phyloP scores from a whole-genome alignment of 2,888 invertebrate genomes.

The Lasioglossum lativentre region DNA sequence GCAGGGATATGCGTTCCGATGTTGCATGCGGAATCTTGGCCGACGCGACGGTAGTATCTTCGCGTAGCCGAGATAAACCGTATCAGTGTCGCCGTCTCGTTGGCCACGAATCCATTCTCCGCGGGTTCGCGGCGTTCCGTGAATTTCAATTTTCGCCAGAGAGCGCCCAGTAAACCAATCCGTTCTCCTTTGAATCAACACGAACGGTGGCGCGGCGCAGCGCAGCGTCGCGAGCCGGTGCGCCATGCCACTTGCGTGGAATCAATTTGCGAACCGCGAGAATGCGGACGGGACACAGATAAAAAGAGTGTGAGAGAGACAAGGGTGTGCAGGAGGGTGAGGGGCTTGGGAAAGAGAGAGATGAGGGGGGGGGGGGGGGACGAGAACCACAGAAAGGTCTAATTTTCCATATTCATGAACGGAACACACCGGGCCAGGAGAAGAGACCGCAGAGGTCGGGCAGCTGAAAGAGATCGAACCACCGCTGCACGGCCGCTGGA shows the following conservation, averaged over 20 bases:
- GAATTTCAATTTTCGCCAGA: slow-evolving; percentile 65
- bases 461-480: slow-evolving; percentile 12
- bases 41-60: not conserved
- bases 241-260: slow-evolving; percentile 69
- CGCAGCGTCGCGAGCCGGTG: slow-evolving; percentile 18
- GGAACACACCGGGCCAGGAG: slow-evolving; percentile 1
- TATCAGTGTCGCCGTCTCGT: slow-evolving; percentile 5
- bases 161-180: slow-evolving; percentile 44
- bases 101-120: slow-evolving; percentile 22
- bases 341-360: not conserved
- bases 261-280: slow-evolving; percentile 67
- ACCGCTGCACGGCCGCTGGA: not conserved
- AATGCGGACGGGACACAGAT: not conserved
- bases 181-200: slow-evolving; percentile 61
- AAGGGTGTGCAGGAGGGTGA: not conserved
- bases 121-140: slow-evolving; percentile 7
- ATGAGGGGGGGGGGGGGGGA: too few species aligned
- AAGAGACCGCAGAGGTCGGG: slow-evolving; percentile 3
- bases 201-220: slow-evolving; percentile 24
- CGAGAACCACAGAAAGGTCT: slow-evolving; percentile 62
- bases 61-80: not conserved
- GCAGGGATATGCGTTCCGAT: not conserved
- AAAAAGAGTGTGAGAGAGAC: not conserved
- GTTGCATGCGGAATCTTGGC: not conserved
- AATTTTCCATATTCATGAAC: slow-evolving; percentile 77